Conservation (phyloP, 2,797 vertebrate genomes). For the Leptatherina wallacei region DNA sequence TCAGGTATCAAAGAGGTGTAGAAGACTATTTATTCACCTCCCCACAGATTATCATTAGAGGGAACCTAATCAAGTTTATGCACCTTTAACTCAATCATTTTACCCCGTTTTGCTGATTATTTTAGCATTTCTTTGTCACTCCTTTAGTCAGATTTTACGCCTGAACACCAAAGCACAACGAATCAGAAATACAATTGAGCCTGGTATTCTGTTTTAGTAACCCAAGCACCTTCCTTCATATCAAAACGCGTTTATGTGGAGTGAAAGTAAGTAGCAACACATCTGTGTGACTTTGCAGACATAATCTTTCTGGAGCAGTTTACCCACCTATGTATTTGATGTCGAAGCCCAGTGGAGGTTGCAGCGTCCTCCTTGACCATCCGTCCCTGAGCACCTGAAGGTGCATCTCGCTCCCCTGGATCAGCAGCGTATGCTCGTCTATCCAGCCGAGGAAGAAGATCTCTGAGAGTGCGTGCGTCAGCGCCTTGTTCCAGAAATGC, state of each 20-base stretch:
- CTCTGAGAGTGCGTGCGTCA: slow-evolving; percentile 90
- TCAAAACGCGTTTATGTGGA: slow-evolving; percentile 3
- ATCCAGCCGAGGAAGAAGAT: slow-evolving; percentile 97
- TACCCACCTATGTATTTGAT: slow-evolving; percentile 91
- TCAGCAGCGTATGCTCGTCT: slow-evolving; percentile 92
- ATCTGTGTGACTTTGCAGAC: neutral
- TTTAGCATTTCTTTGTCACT: neutral
- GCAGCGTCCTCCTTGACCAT: slow-evolving; percentile 91
- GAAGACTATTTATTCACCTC: neutral
- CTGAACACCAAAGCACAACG: neutral
- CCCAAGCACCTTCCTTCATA: neutral
- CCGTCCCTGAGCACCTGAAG: slow-evolving; percentile 92
- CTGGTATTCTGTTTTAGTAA: neutral
- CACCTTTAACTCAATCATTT: neutral
- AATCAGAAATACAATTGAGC: neutral
- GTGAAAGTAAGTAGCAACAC: neutral
- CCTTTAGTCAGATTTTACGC: neutral
- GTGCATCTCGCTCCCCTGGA: slow-evolving; percentile 92
- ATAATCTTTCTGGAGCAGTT: neutral
- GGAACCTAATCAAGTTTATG: neutral
- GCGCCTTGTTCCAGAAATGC: slow-evolving; percentile 94
- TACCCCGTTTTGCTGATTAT: neutral
- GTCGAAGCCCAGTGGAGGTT: slow-evolving; percentile 89
- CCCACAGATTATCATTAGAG: neutral
- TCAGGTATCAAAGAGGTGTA: neutral